Evolutionary conservation across 2,888 invertebrate genomes (phyloP).

Genomic region (Ophioninae sp.): DNA sequence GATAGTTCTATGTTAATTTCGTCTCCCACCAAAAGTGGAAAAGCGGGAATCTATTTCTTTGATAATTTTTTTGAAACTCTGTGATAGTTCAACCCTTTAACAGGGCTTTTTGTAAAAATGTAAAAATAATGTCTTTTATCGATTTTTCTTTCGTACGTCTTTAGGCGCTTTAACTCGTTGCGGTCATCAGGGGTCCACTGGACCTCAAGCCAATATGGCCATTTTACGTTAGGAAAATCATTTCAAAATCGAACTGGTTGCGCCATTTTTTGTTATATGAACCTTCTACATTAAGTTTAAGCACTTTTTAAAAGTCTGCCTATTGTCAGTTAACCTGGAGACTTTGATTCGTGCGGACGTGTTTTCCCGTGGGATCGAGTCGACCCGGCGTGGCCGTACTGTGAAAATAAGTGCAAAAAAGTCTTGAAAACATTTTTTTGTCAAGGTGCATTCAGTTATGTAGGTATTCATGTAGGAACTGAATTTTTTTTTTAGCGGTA

Average conservation of each 20-base stretch:
- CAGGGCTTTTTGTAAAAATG: too few relatives aligned
- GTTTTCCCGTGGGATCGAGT: neutral
- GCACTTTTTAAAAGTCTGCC: neutral
- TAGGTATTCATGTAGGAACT: neutral
- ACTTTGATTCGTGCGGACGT: constrained; percentile 1
- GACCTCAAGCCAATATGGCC: too few relatives aligned
- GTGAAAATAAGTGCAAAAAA: too few relatives aligned
- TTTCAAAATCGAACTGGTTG: neutral
- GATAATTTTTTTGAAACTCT: too few relatives aligned
- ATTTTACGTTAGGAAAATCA: too few relatives aligned
- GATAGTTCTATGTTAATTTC: neutral
- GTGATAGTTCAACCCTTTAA: too few relatives aligned
- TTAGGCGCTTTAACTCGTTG: too few relatives aligned
- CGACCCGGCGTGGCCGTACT: neutral
- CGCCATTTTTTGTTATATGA: neutral
- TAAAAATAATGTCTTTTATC: too few relatives aligned
- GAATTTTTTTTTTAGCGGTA: neutral
- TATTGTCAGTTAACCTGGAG: neutral
- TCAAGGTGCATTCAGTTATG: neutral
- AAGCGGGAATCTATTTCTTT: too few relatives aligned
- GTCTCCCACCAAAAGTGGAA: neutral
- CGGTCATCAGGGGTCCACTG: too few relatives aligned
- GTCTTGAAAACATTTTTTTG: neutral
- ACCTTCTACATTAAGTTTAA: too few relatives aligned
- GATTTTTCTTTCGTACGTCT: too few relatives aligned